phyloP scores from a whole-genome alignment of 2,113 vertebrate genomes.

The Bubalus kerabau region DNA sequence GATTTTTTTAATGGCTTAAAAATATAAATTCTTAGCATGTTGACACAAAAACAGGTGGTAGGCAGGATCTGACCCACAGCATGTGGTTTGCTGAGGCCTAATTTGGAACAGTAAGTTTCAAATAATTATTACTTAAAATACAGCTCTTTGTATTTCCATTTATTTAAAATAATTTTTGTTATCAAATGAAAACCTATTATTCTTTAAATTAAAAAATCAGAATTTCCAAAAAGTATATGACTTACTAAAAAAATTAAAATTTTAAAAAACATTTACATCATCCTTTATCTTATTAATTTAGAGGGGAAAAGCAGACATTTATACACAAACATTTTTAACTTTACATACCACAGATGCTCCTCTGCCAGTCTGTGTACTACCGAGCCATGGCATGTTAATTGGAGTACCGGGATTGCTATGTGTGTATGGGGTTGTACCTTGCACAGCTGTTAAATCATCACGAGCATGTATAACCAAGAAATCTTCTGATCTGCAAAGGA shows the following conservation, averaged over 20 bases:
- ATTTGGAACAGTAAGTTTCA: neutral
- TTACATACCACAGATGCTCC: conserved; percentile 94
- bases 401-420: conserved; percentile 95
- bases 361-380: conserved; percentile 93
- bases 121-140: conserved; percentile 33
- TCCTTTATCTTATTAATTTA: neutral
- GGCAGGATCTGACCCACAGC: neutral
- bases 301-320: neutral
- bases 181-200: neutral
- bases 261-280: neutral
- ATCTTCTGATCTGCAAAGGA: conserved; percentile 86
- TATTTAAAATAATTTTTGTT: neutral
- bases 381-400: conserved; percentile 98
- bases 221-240: neutral
- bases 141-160: neutral
- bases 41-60: neutral
- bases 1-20: neutral
- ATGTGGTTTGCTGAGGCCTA: neutral
- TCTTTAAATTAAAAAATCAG: conserved; percentile 14
- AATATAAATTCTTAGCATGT: neutral
- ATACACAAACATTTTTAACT: neutral
- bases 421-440: conserved; percentile 96
- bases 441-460: conserved; percentile 89
- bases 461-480: conserved; percentile 93
- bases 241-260: conserved; percentile 2